phyloP scores from a whole-genome alignment of 2,888 invertebrate species.

The Pollenia angustigena region DNA sequence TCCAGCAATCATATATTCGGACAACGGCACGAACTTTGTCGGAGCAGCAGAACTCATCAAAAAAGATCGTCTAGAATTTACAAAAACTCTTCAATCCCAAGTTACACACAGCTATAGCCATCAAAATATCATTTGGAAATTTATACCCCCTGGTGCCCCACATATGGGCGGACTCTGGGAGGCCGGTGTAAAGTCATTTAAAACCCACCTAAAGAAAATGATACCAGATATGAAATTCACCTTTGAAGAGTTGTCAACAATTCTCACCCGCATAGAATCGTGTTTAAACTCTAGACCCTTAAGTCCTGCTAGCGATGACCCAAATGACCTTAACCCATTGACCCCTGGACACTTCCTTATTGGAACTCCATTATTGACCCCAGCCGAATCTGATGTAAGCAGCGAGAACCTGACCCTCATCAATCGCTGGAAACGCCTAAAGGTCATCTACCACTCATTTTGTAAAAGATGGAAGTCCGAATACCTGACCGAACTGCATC shows the following conservation, averaged over 20 bases:
- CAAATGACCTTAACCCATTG: too few species aligned
- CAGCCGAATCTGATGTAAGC: too few species aligned
- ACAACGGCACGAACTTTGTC: too few species aligned
- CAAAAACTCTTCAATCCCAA: background rate
- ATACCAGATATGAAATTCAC: slow-evolving; percentile 4
- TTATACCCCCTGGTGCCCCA: background rate
- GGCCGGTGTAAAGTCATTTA: too few species aligned
- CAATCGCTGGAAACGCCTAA: slow-evolving; percentile 12
- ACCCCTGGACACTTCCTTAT: too few species aligned
- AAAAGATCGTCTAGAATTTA: background rate
- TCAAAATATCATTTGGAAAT: slow-evolving; percentile 2
- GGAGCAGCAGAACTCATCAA: slow-evolving; percentile 19
- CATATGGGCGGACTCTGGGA: background rate
- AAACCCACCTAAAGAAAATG: slow-evolving; percentile 8
- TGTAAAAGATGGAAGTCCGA: slow-evolving; percentile 40
- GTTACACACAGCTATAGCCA: background rate
- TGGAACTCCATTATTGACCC: too few species aligned
- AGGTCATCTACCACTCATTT: slow-evolving; percentile 15
- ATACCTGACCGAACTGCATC: slow-evolving; percentile 47
- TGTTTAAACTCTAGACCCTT: too few species aligned
- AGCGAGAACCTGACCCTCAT: too few species aligned
- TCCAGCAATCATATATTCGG: too few species aligned
- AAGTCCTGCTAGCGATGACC: too few species aligned
- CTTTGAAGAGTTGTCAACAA: background rate
- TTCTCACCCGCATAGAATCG: too few species aligned